phyloP scores from a whole-genome alignment of 2,797 vertebrate species.

The Atherinosoma microstoma region DNA sequence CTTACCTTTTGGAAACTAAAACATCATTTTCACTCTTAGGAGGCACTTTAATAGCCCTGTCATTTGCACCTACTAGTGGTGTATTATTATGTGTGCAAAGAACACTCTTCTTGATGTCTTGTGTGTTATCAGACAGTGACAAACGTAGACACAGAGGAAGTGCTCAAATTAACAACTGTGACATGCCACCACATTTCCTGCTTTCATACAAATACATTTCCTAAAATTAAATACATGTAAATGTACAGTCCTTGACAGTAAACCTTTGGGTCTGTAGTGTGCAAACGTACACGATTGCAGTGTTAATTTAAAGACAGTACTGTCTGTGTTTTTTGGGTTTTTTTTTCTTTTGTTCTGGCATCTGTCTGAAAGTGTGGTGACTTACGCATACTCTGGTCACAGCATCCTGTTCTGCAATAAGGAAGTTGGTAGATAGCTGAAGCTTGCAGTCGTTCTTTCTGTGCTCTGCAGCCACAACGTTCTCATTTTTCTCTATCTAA shows the following conservation, averaged over 20 bases:
- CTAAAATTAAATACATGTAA: constrained; percentile 27
- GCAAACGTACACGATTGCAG: not conserved
- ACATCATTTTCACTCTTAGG: constrained; percentile 2
- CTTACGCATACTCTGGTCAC: constrained; percentile 49
- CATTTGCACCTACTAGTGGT: not conserved
- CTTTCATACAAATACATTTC: constrained; percentile 33
- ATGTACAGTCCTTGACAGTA: not conserved
- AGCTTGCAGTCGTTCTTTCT: constrained; percentile 31
- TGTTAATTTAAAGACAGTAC: constrained; percentile 15
- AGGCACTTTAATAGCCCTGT: not conserved
- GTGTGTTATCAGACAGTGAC: constrained; percentile 26
- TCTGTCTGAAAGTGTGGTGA: constrained; percentile 50
- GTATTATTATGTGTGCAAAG: not conserved
- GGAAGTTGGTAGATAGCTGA: constrained; percentile 81
- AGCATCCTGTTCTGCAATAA: constrained; percentile 91
- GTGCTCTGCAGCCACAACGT: constrained; percentile 14
- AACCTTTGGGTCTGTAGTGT: not conserved
- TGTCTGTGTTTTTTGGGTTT: constrained; percentile 37
- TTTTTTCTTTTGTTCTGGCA: constrained; percentile 11
- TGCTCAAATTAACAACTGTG: constrained; percentile 24
- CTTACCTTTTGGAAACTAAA: not conserved
- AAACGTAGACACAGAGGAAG: constrained; percentile 59
- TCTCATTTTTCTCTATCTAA: constrained; percentile 14
- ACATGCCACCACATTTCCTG: constrained; percentile 54
- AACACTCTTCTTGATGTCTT: not conserved